Evolutionary conservation across 2,888 invertebrate genomes (phyloP).

Genomic region (Euclidia mi): DNA sequence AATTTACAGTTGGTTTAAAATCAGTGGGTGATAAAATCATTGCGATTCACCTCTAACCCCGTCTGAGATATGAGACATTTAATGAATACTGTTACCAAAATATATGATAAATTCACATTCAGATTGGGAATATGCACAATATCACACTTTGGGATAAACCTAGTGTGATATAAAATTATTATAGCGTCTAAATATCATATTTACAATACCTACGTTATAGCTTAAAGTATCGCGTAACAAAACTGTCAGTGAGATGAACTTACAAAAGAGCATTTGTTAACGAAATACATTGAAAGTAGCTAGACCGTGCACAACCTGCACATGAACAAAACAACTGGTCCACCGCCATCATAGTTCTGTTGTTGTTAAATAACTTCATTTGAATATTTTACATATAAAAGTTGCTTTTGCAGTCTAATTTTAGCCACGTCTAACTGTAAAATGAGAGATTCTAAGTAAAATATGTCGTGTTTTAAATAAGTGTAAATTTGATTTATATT

Average conservation of each 20-base stretch:
- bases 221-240: conserved; percentile 22
- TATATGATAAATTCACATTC: conserved; percentile 69
- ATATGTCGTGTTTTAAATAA: too few species aligned
- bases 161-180: too few species aligned
- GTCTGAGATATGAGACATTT: conserved; percentile 73
- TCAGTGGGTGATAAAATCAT: conserved; percentile 72
- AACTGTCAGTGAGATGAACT: conserved; percentile 26
- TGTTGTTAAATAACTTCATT: conserved; percentile 45
- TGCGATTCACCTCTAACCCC: conserved; percentile 71
- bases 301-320: conserved; percentile 61
- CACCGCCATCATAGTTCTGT: conserved; percentile 37
- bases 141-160: conserved; percentile 21
- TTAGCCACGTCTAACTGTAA: too few species aligned
- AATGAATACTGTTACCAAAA: conserved; percentile 79
- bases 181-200: too few species aligned
- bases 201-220: too few species aligned
- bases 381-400: conserved; percentile 18
- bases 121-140: conserved; percentile 46
- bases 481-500: too few species aligned
- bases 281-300: conserved; percentile 65
- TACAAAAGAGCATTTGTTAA: conserved; percentile 52
- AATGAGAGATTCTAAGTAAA: too few species aligned
- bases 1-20: conserved; percentile 69
- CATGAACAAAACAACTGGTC: conserved; percentile 43
- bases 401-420: conserved; percentile 26